Evolutionary conservation across 2,113 vertebrate species (phyloP).

Genomic region (Calidris pugnax): DNA sequence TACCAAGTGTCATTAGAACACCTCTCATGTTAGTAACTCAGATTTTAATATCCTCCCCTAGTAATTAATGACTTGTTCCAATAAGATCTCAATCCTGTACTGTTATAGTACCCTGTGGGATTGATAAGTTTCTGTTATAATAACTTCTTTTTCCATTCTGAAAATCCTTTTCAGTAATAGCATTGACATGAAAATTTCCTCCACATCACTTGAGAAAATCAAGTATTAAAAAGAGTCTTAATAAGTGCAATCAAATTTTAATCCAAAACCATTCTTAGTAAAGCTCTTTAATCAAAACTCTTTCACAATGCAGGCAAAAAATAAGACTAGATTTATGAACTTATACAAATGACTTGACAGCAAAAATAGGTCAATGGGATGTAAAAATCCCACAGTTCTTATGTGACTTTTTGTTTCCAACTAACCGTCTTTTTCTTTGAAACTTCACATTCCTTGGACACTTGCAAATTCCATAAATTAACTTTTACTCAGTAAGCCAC

Average conservation of each 20-base stretch:
- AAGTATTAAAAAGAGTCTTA: constrained; percentile 22
- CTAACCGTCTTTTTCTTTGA: neutral
- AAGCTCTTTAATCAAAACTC: constrained; percentile 45
- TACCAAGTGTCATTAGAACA: neutral
- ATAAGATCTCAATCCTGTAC: neutral
- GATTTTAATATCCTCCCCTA: neutral
- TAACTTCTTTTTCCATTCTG: neutral
- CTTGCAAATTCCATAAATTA: neutral
- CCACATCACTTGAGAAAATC: neutral
- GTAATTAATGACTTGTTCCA: constrained; percentile 6
- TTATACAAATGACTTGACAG: constrained; percentile 19
- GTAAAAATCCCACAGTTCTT: neutral
- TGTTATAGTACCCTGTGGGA: neutral
- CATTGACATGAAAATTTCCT: constrained; percentile 28
- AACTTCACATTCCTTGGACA: neutral
- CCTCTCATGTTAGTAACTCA: neutral
- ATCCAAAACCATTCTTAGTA: constrained; percentile 14
- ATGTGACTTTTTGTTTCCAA: neutral
- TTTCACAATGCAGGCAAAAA: neutral
- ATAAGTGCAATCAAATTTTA: constrained; percentile 26
- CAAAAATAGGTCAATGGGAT: constrained; percentile 44
- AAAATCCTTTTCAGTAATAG: neutral
- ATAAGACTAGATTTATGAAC: constrained; percentile 26
- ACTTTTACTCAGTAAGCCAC: neutral
- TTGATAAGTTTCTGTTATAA: neutral